Evolutionary conservation across 2,888 invertebrate genomes (phyloP).

Genomic region (Epirrita christyi): DNA sequence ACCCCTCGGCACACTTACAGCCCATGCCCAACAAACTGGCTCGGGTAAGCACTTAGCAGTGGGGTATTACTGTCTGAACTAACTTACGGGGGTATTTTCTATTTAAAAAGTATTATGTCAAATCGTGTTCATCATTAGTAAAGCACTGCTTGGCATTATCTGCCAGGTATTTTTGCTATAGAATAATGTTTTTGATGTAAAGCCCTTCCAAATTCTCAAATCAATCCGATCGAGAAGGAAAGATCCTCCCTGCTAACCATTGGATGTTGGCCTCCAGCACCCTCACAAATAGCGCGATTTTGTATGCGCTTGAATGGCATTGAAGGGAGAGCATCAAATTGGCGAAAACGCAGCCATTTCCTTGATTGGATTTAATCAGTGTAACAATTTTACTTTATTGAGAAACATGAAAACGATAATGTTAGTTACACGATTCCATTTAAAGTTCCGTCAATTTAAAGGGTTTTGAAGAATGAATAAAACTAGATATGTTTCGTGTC

Average conservation of each 20-base stretch:
- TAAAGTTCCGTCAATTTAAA: constrained; percentile 1
- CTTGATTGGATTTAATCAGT: constrained; percentile 2
- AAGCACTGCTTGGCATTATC: not conserved
- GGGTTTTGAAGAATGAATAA: not conserved
- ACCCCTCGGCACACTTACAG: constrained; percentile 70
- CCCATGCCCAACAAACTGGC: constrained; percentile 81
- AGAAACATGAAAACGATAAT: not conserved
- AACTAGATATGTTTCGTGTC: constrained; percentile 35
- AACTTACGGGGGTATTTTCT: not conserved
- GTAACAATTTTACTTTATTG: not conserved
- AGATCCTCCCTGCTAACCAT: not conserved
- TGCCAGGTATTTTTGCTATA: too few relatives aligned
- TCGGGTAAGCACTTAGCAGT: constrained; percentile 60
- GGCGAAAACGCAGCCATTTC: constrained; percentile 8
- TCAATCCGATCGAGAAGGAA: too few relatives aligned
- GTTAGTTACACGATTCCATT: constrained; percentile 9
- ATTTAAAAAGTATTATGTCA: constrained; percentile 1
- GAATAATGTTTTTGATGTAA: too few relatives aligned
- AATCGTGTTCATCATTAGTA: not conserved
- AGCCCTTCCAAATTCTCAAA: too few relatives aligned
- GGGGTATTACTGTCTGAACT: not conserved
- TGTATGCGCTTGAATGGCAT: not conserved
- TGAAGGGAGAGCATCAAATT: constrained; percentile 7
- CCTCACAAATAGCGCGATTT: constrained; percentile 3
- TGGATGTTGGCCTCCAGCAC: not conserved